A percentile compares a stretch with the other conserved stretches of the same genome.
These are phyloP conservation scores for Protobothrops mucrosquamatus DNA, from an alignment of 2,113 vertebrate genomes.

Conservation along the genomic window DNA sequence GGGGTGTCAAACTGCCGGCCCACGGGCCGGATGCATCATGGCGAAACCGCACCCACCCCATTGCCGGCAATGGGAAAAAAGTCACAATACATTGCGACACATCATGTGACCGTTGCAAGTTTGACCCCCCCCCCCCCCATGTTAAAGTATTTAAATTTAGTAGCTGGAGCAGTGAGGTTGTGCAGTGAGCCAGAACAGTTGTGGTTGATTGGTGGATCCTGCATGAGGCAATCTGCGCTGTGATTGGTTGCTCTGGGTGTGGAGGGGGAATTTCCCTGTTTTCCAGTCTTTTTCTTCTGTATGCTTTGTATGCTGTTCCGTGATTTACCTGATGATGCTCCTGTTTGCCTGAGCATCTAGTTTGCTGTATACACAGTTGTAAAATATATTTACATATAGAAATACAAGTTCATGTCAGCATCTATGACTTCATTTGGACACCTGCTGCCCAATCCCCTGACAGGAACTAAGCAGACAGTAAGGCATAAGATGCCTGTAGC, in stretches of 20 bases:
- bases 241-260: neutral
- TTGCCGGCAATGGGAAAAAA: too few species aligned
- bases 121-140: too few species aligned
- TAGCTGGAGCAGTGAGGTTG: too few species aligned
- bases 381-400: neutral
- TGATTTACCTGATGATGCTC: neutral
- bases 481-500: neutral
- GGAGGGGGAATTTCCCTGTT: neutral
- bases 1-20: too few species aligned
- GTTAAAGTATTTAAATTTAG: too few species aligned
- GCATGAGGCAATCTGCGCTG: too few species aligned
- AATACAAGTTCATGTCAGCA: neutral
- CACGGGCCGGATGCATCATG: too few species aligned
- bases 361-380: neutral
- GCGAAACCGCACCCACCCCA: too few species aligned
- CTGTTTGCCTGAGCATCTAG: neutral
- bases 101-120: too few species aligned
- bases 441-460: neutral
- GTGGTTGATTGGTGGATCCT: too few species aligned
- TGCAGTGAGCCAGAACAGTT: too few species aligned
- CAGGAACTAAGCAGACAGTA: neutral
- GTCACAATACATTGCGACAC: too few species aligned
- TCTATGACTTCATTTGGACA: neutral
- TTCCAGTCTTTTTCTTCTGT: neutral
- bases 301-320: neutral